Evolutionary conservation across 2,888 invertebrate genomes (phyloP).

Genomic region (Serripes groenlandicus): DNA sequence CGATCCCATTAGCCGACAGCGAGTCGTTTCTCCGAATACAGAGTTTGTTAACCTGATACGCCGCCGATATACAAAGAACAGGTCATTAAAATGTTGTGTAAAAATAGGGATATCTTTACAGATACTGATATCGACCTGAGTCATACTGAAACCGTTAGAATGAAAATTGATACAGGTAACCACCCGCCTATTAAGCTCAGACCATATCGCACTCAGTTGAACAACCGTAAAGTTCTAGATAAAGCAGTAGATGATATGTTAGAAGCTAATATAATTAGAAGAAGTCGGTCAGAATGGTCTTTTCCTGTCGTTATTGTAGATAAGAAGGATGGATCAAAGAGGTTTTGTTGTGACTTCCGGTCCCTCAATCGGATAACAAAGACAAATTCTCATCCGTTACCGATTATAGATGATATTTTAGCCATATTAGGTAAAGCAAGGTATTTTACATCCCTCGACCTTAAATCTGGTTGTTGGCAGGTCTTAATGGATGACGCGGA

Average conservation of each 20-base stretch:
- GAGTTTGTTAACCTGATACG: no score
- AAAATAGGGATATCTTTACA: slow-evolving; percentile 39
- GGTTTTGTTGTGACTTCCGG: neutral
- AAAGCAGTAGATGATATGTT: slow-evolving; percentile 37
- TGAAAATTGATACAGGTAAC: slow-evolving; percentile 29
- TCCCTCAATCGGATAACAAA: neutral
- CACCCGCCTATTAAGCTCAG: slow-evolving; percentile 18
- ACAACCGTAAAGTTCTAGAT: slow-evolving; percentile 33
- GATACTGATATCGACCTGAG: no score
- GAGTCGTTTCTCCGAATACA: no score
- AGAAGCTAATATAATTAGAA: neutral
- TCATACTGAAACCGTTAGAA: no score
- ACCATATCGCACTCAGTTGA: slow-evolving; percentile 19
- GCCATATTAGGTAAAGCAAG: neutral
- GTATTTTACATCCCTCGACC: neutral
- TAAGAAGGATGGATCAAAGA: slow-evolving; percentile 6
- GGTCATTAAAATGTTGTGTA: no score
- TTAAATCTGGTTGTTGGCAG: no score
- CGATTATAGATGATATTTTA: neutral
- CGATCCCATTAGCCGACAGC: no score
- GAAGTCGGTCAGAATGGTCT: neutral
- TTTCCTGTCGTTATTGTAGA: slow-evolving; percentile 6
- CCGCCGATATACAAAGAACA: no score
- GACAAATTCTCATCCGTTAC: neutral
- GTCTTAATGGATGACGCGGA: no score